phyloP scores from a whole-genome alignment of 2,888 invertebrate species.

The Nebria brevicollis region DNA sequence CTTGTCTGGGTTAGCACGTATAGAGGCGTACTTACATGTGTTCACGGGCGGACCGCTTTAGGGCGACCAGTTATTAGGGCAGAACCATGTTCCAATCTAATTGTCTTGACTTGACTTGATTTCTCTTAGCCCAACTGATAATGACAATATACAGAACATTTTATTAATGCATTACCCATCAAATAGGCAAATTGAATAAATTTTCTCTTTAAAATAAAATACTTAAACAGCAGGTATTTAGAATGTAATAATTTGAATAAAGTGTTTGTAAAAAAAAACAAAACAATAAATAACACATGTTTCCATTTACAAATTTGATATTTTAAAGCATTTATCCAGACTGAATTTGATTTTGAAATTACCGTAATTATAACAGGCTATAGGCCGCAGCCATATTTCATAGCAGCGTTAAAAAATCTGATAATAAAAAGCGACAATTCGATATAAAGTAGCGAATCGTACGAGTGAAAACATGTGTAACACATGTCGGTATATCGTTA shows the following conservation, averaged over 20 bases:
- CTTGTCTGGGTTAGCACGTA: constrained; percentile 5
- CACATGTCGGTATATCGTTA: constrained; percentile 17
- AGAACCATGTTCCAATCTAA: too few relatives aligned
- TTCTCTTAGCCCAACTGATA: too few relatives aligned
- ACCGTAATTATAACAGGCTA: background rate
- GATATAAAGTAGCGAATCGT: constrained; percentile 3
- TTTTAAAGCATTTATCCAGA: background rate
- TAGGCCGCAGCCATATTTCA: constrained; percentile 9
- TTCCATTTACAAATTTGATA: background rate
- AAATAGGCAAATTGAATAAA: too few relatives aligned
- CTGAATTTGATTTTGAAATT: background rate
- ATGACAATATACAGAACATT: too few relatives aligned
- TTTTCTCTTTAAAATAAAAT: too few relatives aligned
- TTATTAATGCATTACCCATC: too few relatives aligned
- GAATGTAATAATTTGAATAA: background rate
- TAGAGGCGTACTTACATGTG: constrained; percentile 11
- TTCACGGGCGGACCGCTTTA: constrained; percentile 8
- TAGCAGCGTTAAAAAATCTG: background rate
- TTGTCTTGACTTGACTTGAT: too few relatives aligned
- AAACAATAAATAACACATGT: background rate
- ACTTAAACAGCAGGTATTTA: too few relatives aligned
- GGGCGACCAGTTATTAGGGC: background rate
- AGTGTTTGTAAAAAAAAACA: background rate
- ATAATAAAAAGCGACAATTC: constrained; percentile 18
- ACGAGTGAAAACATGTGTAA: constrained; percentile 21